phyloP scores from a whole-genome alignment of 2,797 vertebrate genomes.

The Schizopygopsis malacanthus region DNA sequence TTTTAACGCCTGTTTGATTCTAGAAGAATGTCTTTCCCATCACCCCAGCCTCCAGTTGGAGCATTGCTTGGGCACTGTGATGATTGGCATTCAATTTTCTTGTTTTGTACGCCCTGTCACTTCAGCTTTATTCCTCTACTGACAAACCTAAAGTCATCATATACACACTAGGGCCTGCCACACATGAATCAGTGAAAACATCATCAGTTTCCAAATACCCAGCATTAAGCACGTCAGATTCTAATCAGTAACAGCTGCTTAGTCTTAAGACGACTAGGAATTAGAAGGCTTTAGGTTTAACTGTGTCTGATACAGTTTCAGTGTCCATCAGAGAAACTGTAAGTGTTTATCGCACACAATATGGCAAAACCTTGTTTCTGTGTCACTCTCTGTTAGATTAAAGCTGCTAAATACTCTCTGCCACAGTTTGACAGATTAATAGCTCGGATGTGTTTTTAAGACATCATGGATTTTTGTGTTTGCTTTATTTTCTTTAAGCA shows the following conservation, averaged over 20 bases:
- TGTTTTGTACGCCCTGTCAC: slow-evolving; percentile 56
- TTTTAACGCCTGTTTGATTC: slow-evolving; percentile 7
- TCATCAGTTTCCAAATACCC: slow-evolving; percentile 1
- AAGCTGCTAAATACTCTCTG: slow-evolving; percentile 18
- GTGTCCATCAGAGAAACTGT: slow-evolving; percentile 21
- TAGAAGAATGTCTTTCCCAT: slow-evolving; percentile 26
- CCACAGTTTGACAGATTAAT: neutral
- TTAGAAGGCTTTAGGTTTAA: slow-evolving; percentile 16
- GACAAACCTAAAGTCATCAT: slow-evolving; percentile 33
- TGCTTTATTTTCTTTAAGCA: neutral
- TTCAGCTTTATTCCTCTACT: slow-evolving; percentile 48
- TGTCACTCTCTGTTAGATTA: slow-evolving; percentile 15
- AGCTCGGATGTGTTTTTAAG: neutral
- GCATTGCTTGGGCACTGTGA: slow-evolving; percentile 13
- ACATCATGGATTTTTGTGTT: no score
- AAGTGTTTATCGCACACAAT: slow-evolving; percentile 13
- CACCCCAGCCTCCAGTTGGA: neutral
- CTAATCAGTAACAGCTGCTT: slow-evolving; percentile 43
- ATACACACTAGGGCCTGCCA: slow-evolving; percentile 25
- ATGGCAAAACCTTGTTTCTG: slow-evolving; percentile 17
- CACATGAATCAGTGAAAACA: slow-evolving; percentile 34
- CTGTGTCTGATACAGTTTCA: slow-evolving; percentile 13
- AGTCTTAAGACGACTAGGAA: neutral
- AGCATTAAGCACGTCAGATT: neutral
- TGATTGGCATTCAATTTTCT: slow-evolving; percentile 59